These are phyloP conservation scores for Lepidurus couesii DNA, from an alignment of 1,140 invertebrate species.

Conservation along the genomic window DNA sequence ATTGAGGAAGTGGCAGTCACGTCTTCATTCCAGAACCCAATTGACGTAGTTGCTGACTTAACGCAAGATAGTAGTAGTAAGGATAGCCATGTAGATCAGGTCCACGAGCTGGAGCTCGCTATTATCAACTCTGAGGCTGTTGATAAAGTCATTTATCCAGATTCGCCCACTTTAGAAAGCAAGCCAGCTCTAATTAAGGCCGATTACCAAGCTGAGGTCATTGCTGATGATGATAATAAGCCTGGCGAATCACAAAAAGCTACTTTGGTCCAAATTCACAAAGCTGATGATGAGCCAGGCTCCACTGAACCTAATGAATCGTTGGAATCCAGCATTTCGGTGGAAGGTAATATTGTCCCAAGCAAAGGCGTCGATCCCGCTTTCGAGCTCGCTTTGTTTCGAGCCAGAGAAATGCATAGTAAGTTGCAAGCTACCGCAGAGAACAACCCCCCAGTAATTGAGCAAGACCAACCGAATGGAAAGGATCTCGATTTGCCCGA, in stretches of 20 bases:
- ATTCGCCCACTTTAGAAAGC: too few species aligned
- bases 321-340: background rate
- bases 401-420: background rate
- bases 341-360: background rate
- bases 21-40: too few species aligned
- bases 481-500: background rate
- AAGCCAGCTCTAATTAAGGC: background rate
- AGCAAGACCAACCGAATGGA: background rate
- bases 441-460: background rate
- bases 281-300: background rate
- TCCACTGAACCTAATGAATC: background rate
- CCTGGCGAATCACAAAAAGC: background rate
- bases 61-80: background rate
- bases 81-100: too few species aligned
- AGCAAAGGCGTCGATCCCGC: background rate
- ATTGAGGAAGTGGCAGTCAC: background rate
- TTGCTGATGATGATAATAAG: background rate
- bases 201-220: background rate
- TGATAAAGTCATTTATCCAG: too few species aligned
- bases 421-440: background rate
- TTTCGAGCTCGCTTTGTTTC: background rate
- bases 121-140: too few species aligned
- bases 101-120: too few species aligned
- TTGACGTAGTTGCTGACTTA: background rate
- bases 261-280: background rate